Evolutionary conservation across 2,113 vertebrate genomes (phyloP).

Genomic region (Ginglymostoma cirratum): DNA sequence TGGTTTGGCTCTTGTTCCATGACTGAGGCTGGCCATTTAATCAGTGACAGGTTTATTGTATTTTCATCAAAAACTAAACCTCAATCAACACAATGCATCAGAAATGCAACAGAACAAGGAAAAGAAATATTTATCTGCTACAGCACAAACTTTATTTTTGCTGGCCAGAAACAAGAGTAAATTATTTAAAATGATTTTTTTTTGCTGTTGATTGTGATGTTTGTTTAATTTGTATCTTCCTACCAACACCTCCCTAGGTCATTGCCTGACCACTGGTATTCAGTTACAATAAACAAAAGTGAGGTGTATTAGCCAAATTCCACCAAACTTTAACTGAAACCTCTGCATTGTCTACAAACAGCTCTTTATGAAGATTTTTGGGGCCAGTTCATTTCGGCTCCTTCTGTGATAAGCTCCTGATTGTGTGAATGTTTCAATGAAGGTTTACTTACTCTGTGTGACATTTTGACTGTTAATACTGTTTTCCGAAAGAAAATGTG

Average conservation of each 20-base stretch:
- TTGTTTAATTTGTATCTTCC: not conserved
- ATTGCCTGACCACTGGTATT: not conserved
- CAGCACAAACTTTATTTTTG: not conserved
- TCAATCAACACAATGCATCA: not conserved
- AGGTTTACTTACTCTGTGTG: slow-evolving; percentile 22
- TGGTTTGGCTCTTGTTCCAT: not conserved
- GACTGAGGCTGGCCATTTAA: not conserved
- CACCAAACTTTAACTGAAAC: not conserved
- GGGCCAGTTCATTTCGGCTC: not conserved
- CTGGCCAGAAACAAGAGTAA: not conserved
- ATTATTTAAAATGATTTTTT: not conserved
- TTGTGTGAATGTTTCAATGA: slow-evolving; percentile 17
- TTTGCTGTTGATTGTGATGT: not conserved
- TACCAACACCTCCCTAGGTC: not conserved
- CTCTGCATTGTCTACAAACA: not conserved
- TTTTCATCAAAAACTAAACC: not conserved
- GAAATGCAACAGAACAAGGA: slow-evolving; percentile 2
- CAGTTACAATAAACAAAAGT: not conserved
- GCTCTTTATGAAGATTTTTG: not conserved
- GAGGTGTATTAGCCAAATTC: not conserved
- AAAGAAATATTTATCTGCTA: not conserved
- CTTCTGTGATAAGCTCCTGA: not conserved
- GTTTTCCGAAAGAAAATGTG: slow-evolving; percentile 15
- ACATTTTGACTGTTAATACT: slow-evolving; percentile 23
- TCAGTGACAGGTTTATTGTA: slow-evolving; percentile 13